Evolutionary conservation across 2,888 invertebrate species (phyloP).

Genomic region (Folsomia manolachei): DNA sequence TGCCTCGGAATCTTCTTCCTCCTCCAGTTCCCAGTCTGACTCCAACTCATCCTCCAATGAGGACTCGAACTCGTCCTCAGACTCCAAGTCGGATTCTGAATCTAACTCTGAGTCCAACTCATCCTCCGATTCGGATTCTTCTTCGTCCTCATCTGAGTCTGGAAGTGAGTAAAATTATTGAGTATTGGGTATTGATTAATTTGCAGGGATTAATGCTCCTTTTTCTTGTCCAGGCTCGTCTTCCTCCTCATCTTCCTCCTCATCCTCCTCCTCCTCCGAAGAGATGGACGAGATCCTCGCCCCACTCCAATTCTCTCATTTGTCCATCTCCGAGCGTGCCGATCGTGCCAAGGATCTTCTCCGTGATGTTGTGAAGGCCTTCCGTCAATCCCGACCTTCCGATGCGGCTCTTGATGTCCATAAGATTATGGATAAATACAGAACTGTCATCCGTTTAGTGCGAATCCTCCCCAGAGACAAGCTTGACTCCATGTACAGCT

Average conservation of each 20-base stretch:
- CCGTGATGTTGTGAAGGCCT: background rate
- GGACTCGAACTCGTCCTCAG: slow-evolving; percentile 10
- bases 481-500: background rate
- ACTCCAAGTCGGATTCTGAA: slow-evolving; percentile 11
- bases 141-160: slow-evolving; percentile 7
- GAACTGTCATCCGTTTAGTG: slow-evolving; percentile 12
- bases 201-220: no score
- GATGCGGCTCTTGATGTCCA: background rate
- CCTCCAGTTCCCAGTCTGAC: background rate
- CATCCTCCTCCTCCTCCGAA: background rate
- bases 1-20: background rate
- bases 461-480: background rate
- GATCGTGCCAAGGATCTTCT: background rate
- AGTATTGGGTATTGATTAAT: no score
- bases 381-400: background rate
- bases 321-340: background rate
- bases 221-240: background rate
- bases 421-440: slow-evolving; percentile 10
- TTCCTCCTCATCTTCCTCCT: background rate
- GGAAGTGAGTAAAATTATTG: no score
- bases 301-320: background rate
- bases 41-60: slow-evolving; percentile 5
- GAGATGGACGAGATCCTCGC: background rate
- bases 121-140: slow-evolving; percentile 2
- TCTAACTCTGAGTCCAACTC: slow-evolving; percentile 7